Base-by-base conservation (phyloP, 2,888 invertebrate genomes). In the Cheilosia urbana region DNA sequence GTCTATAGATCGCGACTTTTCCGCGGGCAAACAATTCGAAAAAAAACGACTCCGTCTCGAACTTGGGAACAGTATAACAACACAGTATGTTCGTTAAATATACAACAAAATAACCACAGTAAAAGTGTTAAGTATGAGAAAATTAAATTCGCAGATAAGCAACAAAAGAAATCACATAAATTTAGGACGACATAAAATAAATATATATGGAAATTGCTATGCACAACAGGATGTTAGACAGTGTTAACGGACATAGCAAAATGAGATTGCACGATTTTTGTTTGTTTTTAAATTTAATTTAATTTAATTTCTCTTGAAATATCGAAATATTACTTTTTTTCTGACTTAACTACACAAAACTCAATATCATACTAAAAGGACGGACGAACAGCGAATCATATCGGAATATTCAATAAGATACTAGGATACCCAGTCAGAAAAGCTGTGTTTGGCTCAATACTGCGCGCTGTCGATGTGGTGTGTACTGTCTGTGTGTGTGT, bases 321-420 rank as follows among this genome's bases (percentile, higher is more conserved):
- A 89, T 91, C 91, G 91, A 91, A 91, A 91, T 90, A 90, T 91
- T 68, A 72, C 55, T 79, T 76, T 69, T 69, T 83, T 85, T 91
- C 91, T 91, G 92, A 92, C 92, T 92, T 92, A 91, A 92, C 92
- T 91, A 92, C 92, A 92, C 92, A 92, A 91, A 92, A 92, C 91
- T 92, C 92, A 92, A 91, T 91, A 90, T 91, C 90, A 91, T 92
- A 92, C 92, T 92, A 91, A 91, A 92, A 91, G 91, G 91, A 91
- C 90, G 91, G 90, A 90, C 89, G 85, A 78, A 82, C 85, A 88
- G 87, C 87, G 88, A 88, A 88, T 88, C 89, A 87, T 87, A 82
- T 87, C 82, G 71, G 78, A 75, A 87, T 82, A 85, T 80, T 82
- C 79, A 87, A 71, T 68, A 68, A 77, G 76, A 82, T 80, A 83